phyloP scores from a whole-genome alignment of 2,797 vertebrate species.

The Orestias chungarensis region DNA sequence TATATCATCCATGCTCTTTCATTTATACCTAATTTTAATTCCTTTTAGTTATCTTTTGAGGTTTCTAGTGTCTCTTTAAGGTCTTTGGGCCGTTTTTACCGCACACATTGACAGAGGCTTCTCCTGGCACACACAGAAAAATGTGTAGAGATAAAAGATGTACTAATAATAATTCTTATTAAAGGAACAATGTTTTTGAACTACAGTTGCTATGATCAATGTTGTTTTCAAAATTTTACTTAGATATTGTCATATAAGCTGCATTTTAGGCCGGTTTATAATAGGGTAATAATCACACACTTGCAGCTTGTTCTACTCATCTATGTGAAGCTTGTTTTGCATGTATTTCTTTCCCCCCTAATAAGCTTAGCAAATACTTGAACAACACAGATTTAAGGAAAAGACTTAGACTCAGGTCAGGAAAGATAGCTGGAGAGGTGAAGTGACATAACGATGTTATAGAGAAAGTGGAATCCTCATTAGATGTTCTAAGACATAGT shows the following conservation, averaged over 20 bases:
- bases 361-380: neutral
- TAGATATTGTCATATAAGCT: neutral
- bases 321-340: neutral
- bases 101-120: too few relatives aligned
- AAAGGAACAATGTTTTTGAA: too few relatives aligned
- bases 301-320: neutral
- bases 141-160: too few relatives aligned
- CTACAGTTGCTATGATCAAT: neutral
- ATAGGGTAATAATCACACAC: neutral
- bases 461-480: slow-evolving; percentile 28
- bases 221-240: neutral
- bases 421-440: neutral
- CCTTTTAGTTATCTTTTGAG: too few relatives aligned
- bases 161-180: too few relatives aligned
- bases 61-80: too few relatives aligned
- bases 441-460: slow-evolving; percentile 7
- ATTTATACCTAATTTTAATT: too few relatives aligned
- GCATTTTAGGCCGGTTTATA: neutral
- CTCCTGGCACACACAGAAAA: too few relatives aligned
- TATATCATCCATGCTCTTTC: too few relatives aligned
- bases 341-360: neutral
- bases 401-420: neutral
- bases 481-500: slow-evolving; percentile 67
- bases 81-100: too few relatives aligned
- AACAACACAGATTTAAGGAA: slow-evolving; percentile 10